Conservation (phyloP, 2,888 invertebrate species). For the Andrena praecox region DNA sequence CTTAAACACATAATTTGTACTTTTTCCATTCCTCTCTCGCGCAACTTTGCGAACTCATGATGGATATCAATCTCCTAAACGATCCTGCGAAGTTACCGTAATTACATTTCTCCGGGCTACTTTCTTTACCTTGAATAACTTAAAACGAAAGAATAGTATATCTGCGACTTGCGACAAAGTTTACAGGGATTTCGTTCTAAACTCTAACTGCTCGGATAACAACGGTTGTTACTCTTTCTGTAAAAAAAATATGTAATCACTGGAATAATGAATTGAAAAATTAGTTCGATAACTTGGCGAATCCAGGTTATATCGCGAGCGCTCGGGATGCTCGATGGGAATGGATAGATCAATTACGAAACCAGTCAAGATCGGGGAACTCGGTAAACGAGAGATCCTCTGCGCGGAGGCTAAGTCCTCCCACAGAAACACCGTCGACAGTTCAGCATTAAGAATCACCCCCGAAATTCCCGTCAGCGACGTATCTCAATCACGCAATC, state of each 20-base stretch:
- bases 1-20: background rate
- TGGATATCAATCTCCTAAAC: background rate
- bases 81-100: background rate
- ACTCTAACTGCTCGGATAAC: too few relatives aligned
- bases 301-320: too few relatives aligned
- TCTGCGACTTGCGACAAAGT: background rate
- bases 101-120: background rate
- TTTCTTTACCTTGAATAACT: background rate
- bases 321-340: too few relatives aligned
- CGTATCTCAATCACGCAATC: slow-evolving; percentile 44
- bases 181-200: background rate
- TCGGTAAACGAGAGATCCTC: background rate
- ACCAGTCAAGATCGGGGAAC: background rate
- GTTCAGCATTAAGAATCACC: slow-evolving; percentile 33
- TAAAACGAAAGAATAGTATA: background rate
- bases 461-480: background rate
- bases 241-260: background rate
- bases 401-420: background rate
- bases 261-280: background rate
- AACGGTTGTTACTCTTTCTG: too few relatives aligned
- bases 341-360: background rate
- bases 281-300: too few relatives aligned
- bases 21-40: background rate
- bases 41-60: background rate
- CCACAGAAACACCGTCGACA: background rate